These are phyloP conservation scores for Hydroisotoma schaefferi DNA, from an alignment of 2,888 invertebrate genomes.

Conservation along the genomic window DNA sequence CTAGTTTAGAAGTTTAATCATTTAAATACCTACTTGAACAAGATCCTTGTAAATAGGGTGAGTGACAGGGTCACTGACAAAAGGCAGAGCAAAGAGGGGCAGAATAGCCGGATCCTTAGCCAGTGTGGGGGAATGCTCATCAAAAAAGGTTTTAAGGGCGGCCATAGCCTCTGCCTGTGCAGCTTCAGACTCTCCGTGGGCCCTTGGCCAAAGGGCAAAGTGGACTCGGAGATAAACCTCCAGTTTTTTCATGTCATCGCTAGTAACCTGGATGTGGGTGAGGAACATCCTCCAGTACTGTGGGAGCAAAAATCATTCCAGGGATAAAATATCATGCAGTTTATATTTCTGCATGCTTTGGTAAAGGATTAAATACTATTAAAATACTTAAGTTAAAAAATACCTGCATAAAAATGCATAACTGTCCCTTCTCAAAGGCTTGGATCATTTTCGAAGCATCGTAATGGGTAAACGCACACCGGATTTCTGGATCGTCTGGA, in stretches of 20 bases:
- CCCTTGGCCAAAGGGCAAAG: constrained; percentile 43
- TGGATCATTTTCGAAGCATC: constrained; percentile 38
- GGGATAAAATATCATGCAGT: not conserved
- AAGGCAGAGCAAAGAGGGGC: constrained; percentile 59
- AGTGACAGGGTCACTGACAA: constrained; percentile 56
- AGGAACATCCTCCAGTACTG: constrained; percentile 44
- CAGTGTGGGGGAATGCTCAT: constrained; percentile 52
- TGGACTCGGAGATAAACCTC: constrained; percentile 47
- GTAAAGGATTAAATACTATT: not conserved
- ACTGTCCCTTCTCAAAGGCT: constrained; percentile 43
- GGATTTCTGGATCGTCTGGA: constrained; percentile 16
- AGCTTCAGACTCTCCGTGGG: constrained; percentile 31
- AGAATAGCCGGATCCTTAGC: constrained; percentile 58
- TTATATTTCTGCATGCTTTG: not conserved
- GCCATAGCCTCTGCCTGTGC: constrained; percentile 37
- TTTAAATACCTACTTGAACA: constrained; percentile 25
- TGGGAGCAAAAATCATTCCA: not conserved
- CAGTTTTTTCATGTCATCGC: constrained; percentile 45
- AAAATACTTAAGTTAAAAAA: not conserved
- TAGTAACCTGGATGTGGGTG: constrained; percentile 43
- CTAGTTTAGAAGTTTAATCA: not conserved
- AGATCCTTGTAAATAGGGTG: constrained; percentile 58
- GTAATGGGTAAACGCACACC: constrained; percentile 40
- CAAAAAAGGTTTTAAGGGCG: constrained; percentile 50
- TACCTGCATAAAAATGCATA: constrained; percentile 36